Evolutionary conservation across 2,797 vertebrate genomes (phyloP).

Genomic region (Crenuchus spilurus): DNA sequence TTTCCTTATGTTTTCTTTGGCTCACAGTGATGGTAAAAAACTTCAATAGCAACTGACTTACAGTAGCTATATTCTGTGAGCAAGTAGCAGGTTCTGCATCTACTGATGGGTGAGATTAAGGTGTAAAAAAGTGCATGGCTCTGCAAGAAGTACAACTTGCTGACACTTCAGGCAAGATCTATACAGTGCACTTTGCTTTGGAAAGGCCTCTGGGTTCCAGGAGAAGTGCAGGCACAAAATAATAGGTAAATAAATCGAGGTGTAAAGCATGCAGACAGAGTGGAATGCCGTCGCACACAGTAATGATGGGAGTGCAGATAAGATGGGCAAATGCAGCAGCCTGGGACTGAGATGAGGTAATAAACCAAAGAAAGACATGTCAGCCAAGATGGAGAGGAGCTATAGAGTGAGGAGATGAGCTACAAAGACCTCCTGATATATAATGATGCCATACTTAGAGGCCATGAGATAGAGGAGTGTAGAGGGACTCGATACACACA

Average conservation of each 20-base stretch:
- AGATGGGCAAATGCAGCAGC: conserved; percentile 32
- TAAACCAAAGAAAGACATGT: conserved; percentile 47
- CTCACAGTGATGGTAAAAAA: background rate
- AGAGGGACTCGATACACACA: background rate
- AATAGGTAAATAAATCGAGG: conserved; percentile 52
- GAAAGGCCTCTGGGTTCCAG: conserved; percentile 13
- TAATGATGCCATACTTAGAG: conserved; percentile 43
- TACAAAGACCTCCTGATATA: conserved; percentile 47
- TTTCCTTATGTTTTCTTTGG: background rate
- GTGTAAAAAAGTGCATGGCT: conserved; percentile 46
- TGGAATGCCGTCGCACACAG: conserved; percentile 9
- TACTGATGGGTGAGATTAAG: conserved; percentile 49
- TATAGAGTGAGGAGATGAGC: conserved; percentile 12
- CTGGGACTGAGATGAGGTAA: conserved; percentile 38
- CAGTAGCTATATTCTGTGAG: conserved; percentile 26
- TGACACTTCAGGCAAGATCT: conserved; percentile 44
- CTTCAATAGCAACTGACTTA: conserved; percentile 20
- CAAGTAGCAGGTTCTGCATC: conserved; percentile 15
- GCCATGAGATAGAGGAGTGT: conserved; percentile 3
- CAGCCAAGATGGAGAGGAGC: conserved; percentile 1
- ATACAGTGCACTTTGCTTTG: conserved; percentile 19
- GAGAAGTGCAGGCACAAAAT: conserved; percentile 21
- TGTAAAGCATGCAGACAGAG: conserved; percentile 36
- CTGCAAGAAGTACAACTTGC: conserved; percentile 45
- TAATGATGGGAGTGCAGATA: conserved; percentile 47